phyloP scores from a whole-genome alignment of 2,797 vertebrate species.

The Urocyon cinereoargenteus region DNA sequence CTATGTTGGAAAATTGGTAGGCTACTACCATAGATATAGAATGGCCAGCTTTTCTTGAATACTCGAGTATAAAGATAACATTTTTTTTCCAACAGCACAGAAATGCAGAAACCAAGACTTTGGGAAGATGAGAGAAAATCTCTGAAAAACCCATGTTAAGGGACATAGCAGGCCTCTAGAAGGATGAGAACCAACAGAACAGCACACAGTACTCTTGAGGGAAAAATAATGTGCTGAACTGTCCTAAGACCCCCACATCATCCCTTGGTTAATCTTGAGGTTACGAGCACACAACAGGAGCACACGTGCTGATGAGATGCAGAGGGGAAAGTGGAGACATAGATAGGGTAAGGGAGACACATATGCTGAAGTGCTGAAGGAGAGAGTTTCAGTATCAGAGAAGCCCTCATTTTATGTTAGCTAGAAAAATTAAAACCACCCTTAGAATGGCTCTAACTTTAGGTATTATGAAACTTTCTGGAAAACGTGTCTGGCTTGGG shows the following conservation, averaged over 20 bases:
- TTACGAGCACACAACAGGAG: background rate
- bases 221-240: background rate
- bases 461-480: background rate
- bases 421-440: background rate
- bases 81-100: background rate
- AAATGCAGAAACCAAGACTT: background rate
- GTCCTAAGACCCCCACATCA: background rate
- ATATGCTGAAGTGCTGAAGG: background rate
- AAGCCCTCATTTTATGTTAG: background rate
- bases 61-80: background rate
- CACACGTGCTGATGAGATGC: background rate
- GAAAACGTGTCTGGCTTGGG: background rate
- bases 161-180: background rate
- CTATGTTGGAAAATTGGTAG: background rate
- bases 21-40: background rate
- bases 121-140: background rate
- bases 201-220: background rate
- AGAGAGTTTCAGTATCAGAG: background rate
- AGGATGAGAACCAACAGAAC: background rate
- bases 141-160: background rate
- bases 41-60: background rate
- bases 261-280: background rate
- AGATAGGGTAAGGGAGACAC: background rate
- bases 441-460: constrained; percentile 1
- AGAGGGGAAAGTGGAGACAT: background rate